Evolutionary conservation across 1,140 invertebrate species (phyloP).

Genomic region (Solenopsis invicta): DNA sequence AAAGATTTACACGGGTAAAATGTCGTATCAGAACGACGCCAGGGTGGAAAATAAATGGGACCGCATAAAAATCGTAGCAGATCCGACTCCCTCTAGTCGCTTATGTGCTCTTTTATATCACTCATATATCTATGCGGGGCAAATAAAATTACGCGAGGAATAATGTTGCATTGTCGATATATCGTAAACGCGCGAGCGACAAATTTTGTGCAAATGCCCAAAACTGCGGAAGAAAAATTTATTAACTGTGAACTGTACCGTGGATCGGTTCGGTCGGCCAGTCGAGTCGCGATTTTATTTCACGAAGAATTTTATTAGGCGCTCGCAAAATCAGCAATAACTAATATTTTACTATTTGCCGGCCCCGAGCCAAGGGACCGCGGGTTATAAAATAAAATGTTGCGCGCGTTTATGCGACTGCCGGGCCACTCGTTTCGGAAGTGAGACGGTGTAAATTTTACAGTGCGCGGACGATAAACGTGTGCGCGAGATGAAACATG

Average conservation of each 20-base stretch:
- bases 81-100: background rate
- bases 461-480: conserved; percentile 77
- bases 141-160: conserved; percentile 53
- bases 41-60: conserved; percentile 16
- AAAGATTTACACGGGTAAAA: background rate
- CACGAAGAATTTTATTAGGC: conserved; percentile 80
- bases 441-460: conserved; percentile 81
- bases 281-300: conserved; percentile 74
- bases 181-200: conserved; percentile 67
- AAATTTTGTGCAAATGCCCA: conserved; percentile 73
- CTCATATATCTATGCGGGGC: conserved; percentile 4
- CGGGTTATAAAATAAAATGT: conserved; percentile 77
- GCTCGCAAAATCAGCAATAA: conserved; percentile 79
- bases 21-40: background rate
- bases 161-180: conserved; percentile 68
- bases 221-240: conserved; percentile 78
- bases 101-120: conserved; percentile 57
- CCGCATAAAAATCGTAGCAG: conserved; percentile 41
- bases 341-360: conserved; percentile 80
- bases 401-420: conserved; percentile 78
- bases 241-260: conserved; percentile 81
- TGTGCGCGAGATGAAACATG: conserved; percentile 78
- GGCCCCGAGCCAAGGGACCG: conserved; percentile 41
- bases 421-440: conserved; percentile 77
- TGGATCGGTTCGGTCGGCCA: conserved; percentile 14